Base-by-base conservation (phyloP, 2,888 invertebrate species). In the Phengaris alcon region DNA sequence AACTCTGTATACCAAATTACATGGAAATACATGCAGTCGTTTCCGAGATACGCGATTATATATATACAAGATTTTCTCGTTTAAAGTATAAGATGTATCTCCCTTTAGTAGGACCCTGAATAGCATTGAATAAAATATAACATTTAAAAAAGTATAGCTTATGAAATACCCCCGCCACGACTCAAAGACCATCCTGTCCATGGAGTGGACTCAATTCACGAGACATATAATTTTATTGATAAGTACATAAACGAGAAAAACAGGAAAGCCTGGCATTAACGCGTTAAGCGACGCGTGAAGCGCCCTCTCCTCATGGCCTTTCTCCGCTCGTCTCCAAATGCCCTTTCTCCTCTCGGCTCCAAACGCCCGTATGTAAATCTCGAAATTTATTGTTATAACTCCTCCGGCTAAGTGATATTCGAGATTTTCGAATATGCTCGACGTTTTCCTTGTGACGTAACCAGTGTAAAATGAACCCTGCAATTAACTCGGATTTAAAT, bases 351-450 rank as follows among this genome's bases (percentile, higher is more conserved):
- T 85, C 81, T 83, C 80, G 78, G 82, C 81, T 79, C 82, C 83
- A 84, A 86, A 84, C 83, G 84, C 79, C 84, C 86, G 89, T 87
- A 90, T 91, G 90, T 86, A 90, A 91, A 91, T 91, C 87, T 85
- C 85, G 80, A 84, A 88, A 92, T 91, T 92, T 92, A 91, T 92
- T 88, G 90, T 90, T 89, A 90, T 89, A 88, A 87, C 86, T 87
- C 86, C 86, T 87, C 87, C 86, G 80, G 86, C 87, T 91, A 92
- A 92, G 92, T 91, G 91, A 91, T 90, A 90, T 90, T 88, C 88
- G 85, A 87, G 89, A 90, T 89, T 88, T 88, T 84, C 79, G 83
- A 86, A 88, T 88, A 89, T 88, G 88, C 87, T 87, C 80, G 82
- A 82, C 81, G 80, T 84, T 88, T 86, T 85, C 86, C 86, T 84